Base-by-base conservation (phyloP, 2,888 invertebrate genomes). In the Cybosia mesomella region DNA sequence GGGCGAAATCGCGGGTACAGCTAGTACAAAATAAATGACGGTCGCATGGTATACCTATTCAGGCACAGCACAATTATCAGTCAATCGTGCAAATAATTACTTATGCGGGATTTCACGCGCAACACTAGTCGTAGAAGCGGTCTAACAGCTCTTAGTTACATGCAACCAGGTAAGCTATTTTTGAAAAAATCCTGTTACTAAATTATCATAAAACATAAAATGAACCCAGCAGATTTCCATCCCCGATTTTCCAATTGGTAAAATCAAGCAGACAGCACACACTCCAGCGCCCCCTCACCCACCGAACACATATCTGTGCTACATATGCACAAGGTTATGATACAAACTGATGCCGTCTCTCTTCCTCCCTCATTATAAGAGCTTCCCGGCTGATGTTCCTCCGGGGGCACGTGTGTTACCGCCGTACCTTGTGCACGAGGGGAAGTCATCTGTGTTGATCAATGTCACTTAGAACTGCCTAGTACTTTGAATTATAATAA, bases 371-470 rank as follows among this genome's bases (percentile, higher is more conserved):
- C 24, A 58, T 57, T 65, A 43, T 43, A 32, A 57, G 22, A 28
- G 55, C 9, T 58, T 39, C 64, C 22, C 43, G 43, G n/a, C 0
- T 28, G 53, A 66, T 54, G 66, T 36, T 39, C 28, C 69, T 58
- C 59, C 15, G 0, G 65, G 66, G 69, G 66, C 49, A 13, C 57
- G 34, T 68, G 61, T 39, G 43, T 60, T 60, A 64, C 60, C 10
- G 28, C 22, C 21, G 34, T 58, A 4, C 58, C 18, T 13, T 2
- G 18, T 11, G 59, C 11, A 43, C n/a, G 65, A 32, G 64, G 28
- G 36, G 63, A 13, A 67, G n/a, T 24, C 58, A 36, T 67, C 21
- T 36, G n/a, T 5, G 55, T 66, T 58, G 53, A 65, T 69, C 58
- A 65, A 61, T 62, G 58, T 34, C 58, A 53, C 39, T 13, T 32